phyloP scores from a whole-genome alignment of 1,140 invertebrate genomes.

The Harpegnathos saltator region DNA sequence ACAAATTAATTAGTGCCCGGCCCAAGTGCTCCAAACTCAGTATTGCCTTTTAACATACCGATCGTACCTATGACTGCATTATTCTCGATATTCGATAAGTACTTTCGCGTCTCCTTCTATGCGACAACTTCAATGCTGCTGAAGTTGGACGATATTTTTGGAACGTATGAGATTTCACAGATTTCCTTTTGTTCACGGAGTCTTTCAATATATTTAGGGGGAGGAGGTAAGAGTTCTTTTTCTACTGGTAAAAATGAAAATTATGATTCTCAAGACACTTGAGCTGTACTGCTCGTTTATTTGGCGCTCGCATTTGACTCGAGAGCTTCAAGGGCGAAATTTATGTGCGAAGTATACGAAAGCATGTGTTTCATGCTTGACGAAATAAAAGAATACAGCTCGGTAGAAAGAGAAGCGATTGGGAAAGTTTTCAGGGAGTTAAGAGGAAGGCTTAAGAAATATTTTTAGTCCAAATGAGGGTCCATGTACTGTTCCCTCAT shows the following conservation, averaged over 20 bases:
- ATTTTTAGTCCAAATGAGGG: too few species aligned
- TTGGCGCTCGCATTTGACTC: not conserved
- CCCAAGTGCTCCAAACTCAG: not conserved
- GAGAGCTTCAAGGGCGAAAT: not conserved
- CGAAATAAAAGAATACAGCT: constrained; percentile 26
- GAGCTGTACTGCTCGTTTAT: not conserved
- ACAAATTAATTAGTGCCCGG: constrained; percentile 69
- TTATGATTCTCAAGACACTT: not conserved
- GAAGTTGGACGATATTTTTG: not conserved
- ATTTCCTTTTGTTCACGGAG: not conserved
- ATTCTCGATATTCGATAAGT: constrained; percentile 31
- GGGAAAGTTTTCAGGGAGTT: too few species aligned
- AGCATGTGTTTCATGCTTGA: constrained; percentile 33
- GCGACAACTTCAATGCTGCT: not conserved
- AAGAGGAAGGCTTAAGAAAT: too few species aligned
- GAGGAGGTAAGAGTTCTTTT: not conserved
- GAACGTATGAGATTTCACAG: not conserved
- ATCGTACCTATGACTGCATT: not conserved
- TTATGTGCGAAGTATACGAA: constrained; percentile 4
- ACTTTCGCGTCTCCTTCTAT: not conserved
- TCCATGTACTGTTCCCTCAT: too few species aligned
- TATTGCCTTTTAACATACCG: constrained; percentile 40
- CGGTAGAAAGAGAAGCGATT: too few species aligned
- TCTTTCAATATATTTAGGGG: not conserved
- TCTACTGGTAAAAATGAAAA: constrained; percentile 1